These are phyloP conservation scores for Aspiorhynchus laticeps DNA, from an alignment of 2,113 vertebrate species.

Conservation along the genomic window DNA sequence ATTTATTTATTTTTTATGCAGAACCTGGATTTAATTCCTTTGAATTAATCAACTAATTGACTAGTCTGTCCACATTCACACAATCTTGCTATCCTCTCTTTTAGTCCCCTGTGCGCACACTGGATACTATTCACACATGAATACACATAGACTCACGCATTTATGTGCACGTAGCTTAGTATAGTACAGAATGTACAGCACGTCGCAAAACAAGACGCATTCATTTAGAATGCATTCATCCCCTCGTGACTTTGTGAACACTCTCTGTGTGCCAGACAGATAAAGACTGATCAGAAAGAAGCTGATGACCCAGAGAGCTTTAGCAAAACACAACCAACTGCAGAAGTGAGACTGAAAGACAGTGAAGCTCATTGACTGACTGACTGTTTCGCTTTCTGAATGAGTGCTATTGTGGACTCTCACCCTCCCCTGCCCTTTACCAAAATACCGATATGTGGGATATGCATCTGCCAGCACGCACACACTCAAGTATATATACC, in stretches of 20 bases:
- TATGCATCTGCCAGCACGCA: constrained; percentile 64
- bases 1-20: background rate
- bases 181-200: constrained; percentile 47
- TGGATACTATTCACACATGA: constrained; percentile 50
- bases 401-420: constrained; percentile 69
- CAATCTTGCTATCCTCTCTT: background rate
- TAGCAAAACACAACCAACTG: constrained; percentile 65
- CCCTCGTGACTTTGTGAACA: constrained; percentile 60
- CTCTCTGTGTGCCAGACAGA: constrained; percentile 64
- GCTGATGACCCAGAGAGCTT: constrained; percentile 36
- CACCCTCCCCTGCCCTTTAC: constrained; percentile 67
- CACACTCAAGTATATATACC: constrained; percentile 27
- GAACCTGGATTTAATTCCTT: background rate
- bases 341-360: constrained; percentile 30
- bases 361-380: constrained; percentile 60
- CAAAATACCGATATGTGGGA: constrained; percentile 74
- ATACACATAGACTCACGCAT: constrained; percentile 13
- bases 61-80: background rate
- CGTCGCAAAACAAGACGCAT: constrained; percentile 29
- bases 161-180: constrained; percentile 42
- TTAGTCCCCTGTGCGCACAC: constrained; percentile 10
- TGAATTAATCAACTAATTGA: background rate
- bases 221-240: constrained; percentile 58
- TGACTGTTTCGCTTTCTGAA: constrained; percentile 73
- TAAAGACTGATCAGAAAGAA: constrained; percentile 42